Base-by-base conservation (phyloP, 2,113 vertebrate species). In the Loxodonta africana region DNA sequence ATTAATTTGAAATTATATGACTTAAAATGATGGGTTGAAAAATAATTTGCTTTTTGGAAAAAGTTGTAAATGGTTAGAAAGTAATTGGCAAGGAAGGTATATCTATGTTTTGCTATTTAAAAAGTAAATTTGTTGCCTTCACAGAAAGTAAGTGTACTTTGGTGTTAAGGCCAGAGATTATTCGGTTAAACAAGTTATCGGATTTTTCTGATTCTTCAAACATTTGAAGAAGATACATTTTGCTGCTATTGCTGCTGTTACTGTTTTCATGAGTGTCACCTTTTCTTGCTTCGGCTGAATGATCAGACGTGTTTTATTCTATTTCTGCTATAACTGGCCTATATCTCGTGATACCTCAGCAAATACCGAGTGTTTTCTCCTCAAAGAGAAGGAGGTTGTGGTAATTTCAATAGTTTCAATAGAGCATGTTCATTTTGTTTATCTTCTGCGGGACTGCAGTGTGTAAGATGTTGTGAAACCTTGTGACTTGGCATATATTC, bases 391-490 rank as follows among this genome's bases (percentile, higher is more conserved):
- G 30, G 25, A 93, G 44, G 25, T 62, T 46, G 6, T 97, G 15
- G 92, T 33, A 18, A 65, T 90, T 94, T 71, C 21, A 60, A 37
- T 83, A 87, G 81, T 97, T 97, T 97, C 91, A 90, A 63, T 73
- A 97, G 83, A 86, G 95, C 48, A 92, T 28, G 93, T 96, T 97
- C 81, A n/a, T 83, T 88, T 74, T 91, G 76, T 96, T 98, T 97
- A 77, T 91, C 67, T 95, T 97, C 63, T 74, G 90, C 6, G 33
- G 92, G 77, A 80, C 85, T 80, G 26, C 60, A 63, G 67, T 87
- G 94, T 97, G 96, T 92, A 83, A 96, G 94, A 94, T 93, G 37
- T 98, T 98, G 81, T 98, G 96, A 98, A 97, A 97, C 93, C 89
- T 97, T 81, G 60, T 97, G 97, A 92, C 77, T 94, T 78, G 97